Evolutionary conservation across 2,888 invertebrate species (phyloP).

Genomic region (Eupithecia dodoneata): DNA sequence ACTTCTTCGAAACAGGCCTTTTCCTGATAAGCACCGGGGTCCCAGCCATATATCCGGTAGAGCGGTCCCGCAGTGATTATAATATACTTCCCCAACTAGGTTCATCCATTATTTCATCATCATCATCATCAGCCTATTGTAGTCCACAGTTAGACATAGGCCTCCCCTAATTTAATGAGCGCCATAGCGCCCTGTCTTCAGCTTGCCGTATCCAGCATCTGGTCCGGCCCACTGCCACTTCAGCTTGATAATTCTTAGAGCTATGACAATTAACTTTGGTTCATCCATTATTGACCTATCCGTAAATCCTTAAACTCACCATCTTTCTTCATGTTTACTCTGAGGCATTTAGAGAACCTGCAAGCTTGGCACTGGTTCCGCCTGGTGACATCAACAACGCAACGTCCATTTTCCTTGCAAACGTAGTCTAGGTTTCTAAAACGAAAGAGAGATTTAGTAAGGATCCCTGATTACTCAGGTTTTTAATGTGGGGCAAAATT

Average conservation of each 20-base stretch:
- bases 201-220: too few relatives aligned
- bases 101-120: background rate
- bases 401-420: conserved; percentile 94
- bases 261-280: background rate
- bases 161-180: too few relatives aligned
- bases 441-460: background rate
- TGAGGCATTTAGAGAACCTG: conserved; percentile 94
- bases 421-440: conserved; percentile 93
- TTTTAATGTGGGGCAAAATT: too few relatives aligned
- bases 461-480: background rate
- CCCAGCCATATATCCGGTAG: background rate
- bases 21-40: too few relatives aligned
- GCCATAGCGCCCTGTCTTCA: too few relatives aligned
- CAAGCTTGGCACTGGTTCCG: conserved; percentile 98
- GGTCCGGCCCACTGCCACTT: too few relatives aligned
- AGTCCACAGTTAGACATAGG: too few relatives aligned
- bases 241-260: too few relatives aligned
- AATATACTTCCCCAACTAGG: background rate
- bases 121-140: too few relatives aligned
- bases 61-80: background rate
- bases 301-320: conserved; percentile 83
- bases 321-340: conserved; percentile 96
- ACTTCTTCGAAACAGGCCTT: too few relatives aligned
- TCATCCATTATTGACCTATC: background rate
- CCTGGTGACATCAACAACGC: conserved; percentile 95